Percentiles rank a stretch among this genome's conserved stretches.
These are phyloP conservation scores for Strix occidentalis DNA, from an alignment of 2,797 vertebrate genomes.

Conservation along the genomic window DNA sequence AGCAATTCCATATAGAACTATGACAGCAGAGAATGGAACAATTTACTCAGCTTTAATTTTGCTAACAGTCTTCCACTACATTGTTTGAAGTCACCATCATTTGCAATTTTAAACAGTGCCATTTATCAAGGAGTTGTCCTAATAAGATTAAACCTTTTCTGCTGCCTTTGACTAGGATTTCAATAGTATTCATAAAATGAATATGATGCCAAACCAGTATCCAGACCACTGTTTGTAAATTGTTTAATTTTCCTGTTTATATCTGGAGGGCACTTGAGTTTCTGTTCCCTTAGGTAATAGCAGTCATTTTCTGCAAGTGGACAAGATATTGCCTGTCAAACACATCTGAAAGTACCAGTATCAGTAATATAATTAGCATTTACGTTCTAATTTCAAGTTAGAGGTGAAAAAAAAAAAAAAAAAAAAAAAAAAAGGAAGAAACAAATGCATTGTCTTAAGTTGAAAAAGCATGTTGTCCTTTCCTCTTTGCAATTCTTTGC, in stretches of 20 bases:
- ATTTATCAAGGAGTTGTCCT: slow-evolving; percentile 12
- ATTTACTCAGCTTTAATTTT: slow-evolving; percentile 7
- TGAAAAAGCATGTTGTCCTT: not conserved
- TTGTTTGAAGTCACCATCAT: not conserved
- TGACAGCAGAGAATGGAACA: not conserved
- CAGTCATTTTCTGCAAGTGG: not conserved
- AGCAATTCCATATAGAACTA: not conserved
- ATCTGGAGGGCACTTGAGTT: not conserved
- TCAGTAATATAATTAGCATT: not conserved
- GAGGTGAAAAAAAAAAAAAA: not conserved
- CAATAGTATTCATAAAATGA: not conserved
- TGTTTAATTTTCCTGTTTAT: slow-evolving; percentile 4
- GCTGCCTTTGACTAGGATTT: not conserved
- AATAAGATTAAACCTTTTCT: slow-evolving; percentile 22
- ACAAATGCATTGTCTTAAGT: not conserved
- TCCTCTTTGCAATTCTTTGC: not conserved
- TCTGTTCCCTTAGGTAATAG: not conserved
- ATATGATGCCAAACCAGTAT: not conserved
- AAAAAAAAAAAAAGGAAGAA: not conserved
- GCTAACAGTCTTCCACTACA: not conserved
- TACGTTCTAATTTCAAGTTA: not conserved
- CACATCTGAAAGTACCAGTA: not conserved
- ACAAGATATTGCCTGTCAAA: not conserved
- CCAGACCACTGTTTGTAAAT: not conserved
- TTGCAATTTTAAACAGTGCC: not conserved